These are phyloP conservation scores for Spilarctia lutea DNA, from an alignment of 2,888 invertebrate genomes.

Conservation along the genomic window DNA sequence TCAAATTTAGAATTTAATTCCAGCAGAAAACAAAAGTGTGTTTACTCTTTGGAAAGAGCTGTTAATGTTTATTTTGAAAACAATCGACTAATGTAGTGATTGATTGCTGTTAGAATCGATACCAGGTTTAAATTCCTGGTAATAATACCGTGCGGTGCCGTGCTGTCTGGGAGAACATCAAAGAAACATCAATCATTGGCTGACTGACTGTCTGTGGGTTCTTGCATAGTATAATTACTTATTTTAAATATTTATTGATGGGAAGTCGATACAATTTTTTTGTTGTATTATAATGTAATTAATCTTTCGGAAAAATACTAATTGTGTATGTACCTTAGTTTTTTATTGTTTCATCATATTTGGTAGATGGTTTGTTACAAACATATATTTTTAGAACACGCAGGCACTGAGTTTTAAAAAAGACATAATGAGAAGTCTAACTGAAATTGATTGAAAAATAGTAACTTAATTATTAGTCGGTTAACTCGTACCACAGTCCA, in stretches of 20 bases:
- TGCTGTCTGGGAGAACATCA: constrained; percentile 35
- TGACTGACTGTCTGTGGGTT: neutral
- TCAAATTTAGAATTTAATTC: neutral
- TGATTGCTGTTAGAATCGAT: constrained; percentile 43
- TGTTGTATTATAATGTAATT: neutral
- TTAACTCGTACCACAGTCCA: too few relatives aligned
- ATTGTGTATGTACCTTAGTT: neutral
- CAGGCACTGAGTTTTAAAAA: neutral
- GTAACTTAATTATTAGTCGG: too few relatives aligned
- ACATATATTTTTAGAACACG: neutral
- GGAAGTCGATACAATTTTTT: neutral
- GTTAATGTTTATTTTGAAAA: constrained; percentile 39
- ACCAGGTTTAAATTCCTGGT: constrained; percentile 21
- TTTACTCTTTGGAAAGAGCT: constrained; percentile 6
- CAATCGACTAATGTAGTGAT: constrained; percentile 42
- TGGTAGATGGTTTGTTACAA: neutral
- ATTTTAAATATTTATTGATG: neutral
- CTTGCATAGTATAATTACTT: neutral
- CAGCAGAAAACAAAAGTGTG: neutral
- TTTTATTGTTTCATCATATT: neutral
- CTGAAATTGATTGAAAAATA: too few relatives aligned
- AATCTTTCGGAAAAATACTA: neutral
- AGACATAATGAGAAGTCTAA: too few relatives aligned
- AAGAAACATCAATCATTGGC: constrained; percentile 11
- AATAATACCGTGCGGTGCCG: constrained; percentile 40